A percentile compares a stretch with the other conserved stretches of the same genome.
These are phyloP conservation scores for Burhinus oedicnemus DNA, from an alignment of 2,113 vertebrate genomes.

Conservation along the genomic window DNA sequence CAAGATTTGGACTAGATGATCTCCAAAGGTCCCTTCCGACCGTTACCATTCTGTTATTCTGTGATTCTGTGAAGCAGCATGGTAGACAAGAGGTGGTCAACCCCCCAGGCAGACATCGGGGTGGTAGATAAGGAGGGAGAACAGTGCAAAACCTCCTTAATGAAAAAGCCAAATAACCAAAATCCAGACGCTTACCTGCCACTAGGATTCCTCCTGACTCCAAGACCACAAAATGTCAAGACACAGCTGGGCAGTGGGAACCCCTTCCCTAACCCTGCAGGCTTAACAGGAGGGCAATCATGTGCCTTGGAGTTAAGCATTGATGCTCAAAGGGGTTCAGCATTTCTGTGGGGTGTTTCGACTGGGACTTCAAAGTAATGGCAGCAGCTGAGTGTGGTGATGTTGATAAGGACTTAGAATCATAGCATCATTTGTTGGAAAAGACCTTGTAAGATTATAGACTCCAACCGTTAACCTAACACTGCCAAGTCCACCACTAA, in stretches of 20 bases:
- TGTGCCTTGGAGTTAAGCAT: background rate
- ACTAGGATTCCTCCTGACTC: background rate
- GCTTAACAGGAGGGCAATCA: background rate
- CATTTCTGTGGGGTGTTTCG: background rate
- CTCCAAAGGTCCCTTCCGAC: too few relatives aligned
- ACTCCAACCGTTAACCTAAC: background rate
- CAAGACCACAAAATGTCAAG: background rate
- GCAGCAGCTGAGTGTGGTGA: fast-evolving
- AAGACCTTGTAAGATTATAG: background rate
- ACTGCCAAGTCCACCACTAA: background rate
- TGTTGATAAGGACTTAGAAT: background rate
- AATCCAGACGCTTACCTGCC: background rate
- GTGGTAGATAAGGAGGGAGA: background rate
- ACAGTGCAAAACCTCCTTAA: background rate
- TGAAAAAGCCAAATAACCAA: background rate
- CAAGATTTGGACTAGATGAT: too few relatives aligned
- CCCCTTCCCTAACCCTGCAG: background rate
- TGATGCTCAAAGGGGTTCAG: background rate
- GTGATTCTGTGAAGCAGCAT: background rate
- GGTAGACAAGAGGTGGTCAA: background rate
- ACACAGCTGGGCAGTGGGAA: background rate
- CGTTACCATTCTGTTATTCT: too few relatives aligned
- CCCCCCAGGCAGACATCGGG: background rate
- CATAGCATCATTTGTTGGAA: background rate
- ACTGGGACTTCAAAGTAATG: background rate